Base-by-base conservation (phyloP, 1,140 invertebrate species). In the Ctenoplectra terminalis region DNA sequence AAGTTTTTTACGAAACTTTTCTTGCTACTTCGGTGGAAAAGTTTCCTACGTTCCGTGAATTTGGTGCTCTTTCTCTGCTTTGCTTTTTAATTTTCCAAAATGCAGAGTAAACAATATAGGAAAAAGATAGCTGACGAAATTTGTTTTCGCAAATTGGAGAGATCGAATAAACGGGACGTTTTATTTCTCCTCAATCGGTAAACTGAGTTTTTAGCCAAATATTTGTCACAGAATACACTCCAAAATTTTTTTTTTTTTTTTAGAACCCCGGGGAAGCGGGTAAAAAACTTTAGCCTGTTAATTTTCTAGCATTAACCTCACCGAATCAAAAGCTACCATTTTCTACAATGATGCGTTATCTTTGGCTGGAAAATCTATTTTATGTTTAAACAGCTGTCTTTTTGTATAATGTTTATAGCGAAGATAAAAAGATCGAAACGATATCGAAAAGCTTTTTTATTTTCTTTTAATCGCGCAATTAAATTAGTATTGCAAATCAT, bases 41-140 rank as follows among this genome's bases (percentile, higher is more conserved):
- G 52, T 72, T 72, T 26, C 11, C 20, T 13, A 20, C 34, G 23
- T 52, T 56, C 34, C 69, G 50, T 17, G 52, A 26, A 66, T 48
- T 29, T n/a, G 11, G n/a, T 9, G 4, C 26, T 29, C 40, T 17
- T 20, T 9, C 4, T 29, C 6, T 17, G 46, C 46, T 37, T 26
- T 13, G 31, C 26, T 52, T 31, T n/a, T 69, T 69, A 56, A 71
- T 56, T 71, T 43, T 20, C 34, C 34, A 29, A 71, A 54, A 71
- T 40, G 17, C 52, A 7, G 7, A 26, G 69, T 26, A 52, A 56
- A 71, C 40, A 54, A 54, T n/a, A 54, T 15, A 8, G 31, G 23
- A 40, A 54, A 23, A 26, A 31, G 13, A 48, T n/a, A 23, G 26
- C 17, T 5, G 43, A 34, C 5, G 31, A 60, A 60, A 60, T 60